Evolutionary conservation across 2,888 invertebrate genomes (phyloP).

Genomic region (Apamea epomidion): DNA sequence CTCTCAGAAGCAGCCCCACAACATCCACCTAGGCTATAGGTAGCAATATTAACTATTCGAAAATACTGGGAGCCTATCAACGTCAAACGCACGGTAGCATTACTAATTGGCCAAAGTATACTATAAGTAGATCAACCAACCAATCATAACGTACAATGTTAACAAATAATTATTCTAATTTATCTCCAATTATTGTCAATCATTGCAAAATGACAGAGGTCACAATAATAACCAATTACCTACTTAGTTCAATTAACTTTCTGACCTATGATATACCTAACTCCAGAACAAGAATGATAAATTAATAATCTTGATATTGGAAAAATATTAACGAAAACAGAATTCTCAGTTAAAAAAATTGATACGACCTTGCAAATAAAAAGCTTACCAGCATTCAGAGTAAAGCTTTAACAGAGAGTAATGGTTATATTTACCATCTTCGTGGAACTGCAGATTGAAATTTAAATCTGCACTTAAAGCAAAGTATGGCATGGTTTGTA

Average conservation of each 20-base stretch:
- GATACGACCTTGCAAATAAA: not conserved
- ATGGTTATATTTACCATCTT: not conserved
- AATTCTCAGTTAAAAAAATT: too few relatives aligned
- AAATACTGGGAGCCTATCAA: not conserved
- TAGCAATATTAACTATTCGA: not conserved
- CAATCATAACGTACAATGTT: not conserved
- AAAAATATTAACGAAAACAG: too few relatives aligned
- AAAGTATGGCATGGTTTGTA: not conserved
- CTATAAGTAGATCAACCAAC: conserved; percentile 2
- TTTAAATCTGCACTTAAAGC: not conserved
- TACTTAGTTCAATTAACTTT: not conserved
- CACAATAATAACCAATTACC: conserved; percentile 21
- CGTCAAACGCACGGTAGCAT: not conserved
- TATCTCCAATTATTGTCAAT: conserved; percentile 29
- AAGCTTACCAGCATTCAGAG: not conserved
- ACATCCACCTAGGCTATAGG: not conserved
- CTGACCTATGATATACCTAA: not conserved
- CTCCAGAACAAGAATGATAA: not conserved
- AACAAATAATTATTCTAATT: conserved; percentile 19
- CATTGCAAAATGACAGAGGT: conserved; percentile 23
- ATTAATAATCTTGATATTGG: not conserved
- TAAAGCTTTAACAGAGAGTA: not conserved
- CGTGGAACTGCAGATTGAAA: not conserved
- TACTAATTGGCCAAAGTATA: too few relatives aligned
- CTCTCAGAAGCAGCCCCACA: not conserved